Percentiles rank a stretch among this genome's conserved stretches.
Evolutionary conservation across 2,888 invertebrate species (phyloP).

Genomic region (Aleiodes leptofemur): DNA sequence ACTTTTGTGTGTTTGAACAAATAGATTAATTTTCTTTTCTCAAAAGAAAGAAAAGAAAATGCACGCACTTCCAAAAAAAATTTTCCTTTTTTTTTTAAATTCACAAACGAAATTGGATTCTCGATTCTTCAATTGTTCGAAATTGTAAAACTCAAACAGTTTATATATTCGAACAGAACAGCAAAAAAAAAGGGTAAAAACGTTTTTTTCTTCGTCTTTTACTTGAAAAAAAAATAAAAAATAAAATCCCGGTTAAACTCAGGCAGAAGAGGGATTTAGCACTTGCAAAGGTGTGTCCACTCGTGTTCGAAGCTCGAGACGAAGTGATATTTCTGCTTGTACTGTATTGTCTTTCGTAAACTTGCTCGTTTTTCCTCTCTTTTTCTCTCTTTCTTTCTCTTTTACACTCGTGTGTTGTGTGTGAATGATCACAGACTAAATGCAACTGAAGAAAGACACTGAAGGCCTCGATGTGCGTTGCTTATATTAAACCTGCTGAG

Average conservation of each 20-base stretch:
- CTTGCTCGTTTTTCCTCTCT: not conserved
- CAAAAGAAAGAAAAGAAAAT: conserved; percentile 8
- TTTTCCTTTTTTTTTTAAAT: not conserved
- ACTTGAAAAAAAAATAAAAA: not conserved
- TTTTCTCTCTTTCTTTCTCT: conserved; percentile 26
- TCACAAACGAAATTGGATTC: conserved; percentile 2
- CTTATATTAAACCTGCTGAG: conserved; percentile 1
- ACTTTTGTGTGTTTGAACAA: not conserved
- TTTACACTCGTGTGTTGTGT: not conserved
- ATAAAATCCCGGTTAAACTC: not conserved
- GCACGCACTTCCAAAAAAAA: conserved; percentile 21
- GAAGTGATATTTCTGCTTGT: conserved; percentile 30
- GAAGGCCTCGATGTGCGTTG: not conserved
- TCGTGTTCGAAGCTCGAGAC: conserved; percentile 33
- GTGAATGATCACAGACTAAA: conserved; percentile 2
- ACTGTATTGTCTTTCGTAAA: conserved; percentile 17
- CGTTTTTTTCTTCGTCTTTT: too few relatives aligned
- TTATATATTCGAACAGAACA: too few relatives aligned
- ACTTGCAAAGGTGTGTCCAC: conserved; percentile 28
- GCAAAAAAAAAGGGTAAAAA: too few relatives aligned
- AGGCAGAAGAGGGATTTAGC: not conserved
- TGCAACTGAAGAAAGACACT: not conserved
- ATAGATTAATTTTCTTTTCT: not conserved
- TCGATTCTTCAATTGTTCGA: not conserved
- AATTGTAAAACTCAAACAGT: too few relatives aligned